A percentile compares a stretch with the other conserved stretches of the same genome.
Conservation (phyloP, 2,797 vertebrate genomes). For the Syndactyla subalaris region DNA sequence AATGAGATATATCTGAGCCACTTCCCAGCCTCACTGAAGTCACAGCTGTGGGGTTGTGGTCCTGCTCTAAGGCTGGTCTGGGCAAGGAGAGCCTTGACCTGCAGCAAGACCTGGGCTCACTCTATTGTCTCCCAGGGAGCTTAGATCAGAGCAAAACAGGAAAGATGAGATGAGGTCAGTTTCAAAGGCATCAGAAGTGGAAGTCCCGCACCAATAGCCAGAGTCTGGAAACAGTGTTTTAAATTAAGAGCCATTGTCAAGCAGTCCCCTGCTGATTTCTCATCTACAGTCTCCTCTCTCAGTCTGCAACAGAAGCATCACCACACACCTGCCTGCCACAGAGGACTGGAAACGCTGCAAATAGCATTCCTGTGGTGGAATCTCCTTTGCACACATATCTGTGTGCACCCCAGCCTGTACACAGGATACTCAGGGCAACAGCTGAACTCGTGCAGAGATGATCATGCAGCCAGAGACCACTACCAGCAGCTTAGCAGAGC, state of each 20-base stretch:
- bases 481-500: background rate
- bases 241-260: background rate
- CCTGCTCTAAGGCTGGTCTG: accelerated
- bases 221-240: background rate
- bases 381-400: background rate
- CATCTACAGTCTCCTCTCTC: background rate
- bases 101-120: background rate
- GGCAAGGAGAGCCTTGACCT: background rate
- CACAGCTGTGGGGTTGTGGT: background rate
- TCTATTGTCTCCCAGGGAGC: background rate
- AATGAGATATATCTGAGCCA: background rate
- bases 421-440: background rate
- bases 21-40: background rate
- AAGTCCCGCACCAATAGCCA: background rate
- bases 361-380: background rate
- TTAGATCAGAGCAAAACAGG: background rate
- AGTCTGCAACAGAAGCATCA: background rate
- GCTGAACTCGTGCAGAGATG: accelerated
- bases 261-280: background rate
- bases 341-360: background rate
- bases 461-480: accelerated
- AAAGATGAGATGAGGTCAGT: background rate
- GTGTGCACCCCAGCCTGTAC: background rate
- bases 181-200: background rate
- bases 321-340: background rate